Conservation (phyloP, 2,888 invertebrate genomes). For the Eupithecia exiguata region DNA sequence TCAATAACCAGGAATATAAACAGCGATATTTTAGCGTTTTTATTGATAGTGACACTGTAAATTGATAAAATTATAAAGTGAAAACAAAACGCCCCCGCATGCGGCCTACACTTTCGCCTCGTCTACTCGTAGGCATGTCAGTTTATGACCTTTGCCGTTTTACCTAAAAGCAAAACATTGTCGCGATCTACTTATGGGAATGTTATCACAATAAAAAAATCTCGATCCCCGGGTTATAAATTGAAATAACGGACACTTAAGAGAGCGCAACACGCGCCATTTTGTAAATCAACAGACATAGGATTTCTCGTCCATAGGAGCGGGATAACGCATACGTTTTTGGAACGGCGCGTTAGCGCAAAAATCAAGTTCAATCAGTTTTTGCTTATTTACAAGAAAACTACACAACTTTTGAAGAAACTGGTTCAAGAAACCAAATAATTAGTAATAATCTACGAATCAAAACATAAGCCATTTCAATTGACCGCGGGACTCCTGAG, state of each 20-base stretch:
- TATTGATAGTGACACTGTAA: slow-evolving; percentile 29
- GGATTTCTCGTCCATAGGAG: no score
- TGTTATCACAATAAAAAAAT: not conserved
- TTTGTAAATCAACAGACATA: no score
- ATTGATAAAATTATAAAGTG: slow-evolving; percentile 49
- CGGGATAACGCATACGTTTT: no score
- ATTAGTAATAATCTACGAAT: no score
- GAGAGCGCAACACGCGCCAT: no score
- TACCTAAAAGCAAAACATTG: slow-evolving; percentile 16
- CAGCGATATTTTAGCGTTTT: slow-evolving; percentile 46
- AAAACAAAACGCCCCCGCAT: slow-evolving; percentile 68
- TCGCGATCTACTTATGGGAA: not conserved
- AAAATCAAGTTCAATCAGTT: no score
- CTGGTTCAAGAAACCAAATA: no score
- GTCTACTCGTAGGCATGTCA: slow-evolving; percentile 15
- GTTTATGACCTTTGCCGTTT: slow-evolving; percentile 23
- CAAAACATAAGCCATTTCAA: no score
- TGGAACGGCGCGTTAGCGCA: no score
- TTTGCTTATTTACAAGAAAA: no score
- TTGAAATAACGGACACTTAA: not conserved
- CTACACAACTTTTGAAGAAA: no score
- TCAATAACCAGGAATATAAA: slow-evolving; percentile 45
- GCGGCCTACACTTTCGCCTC: slow-evolving; percentile 46
- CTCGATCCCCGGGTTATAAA: not conserved
- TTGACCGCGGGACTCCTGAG: no score